A percentile compares a stretch with the other conserved stretches of the same genome.
Conservation (phyloP, 1,140 invertebrate genomes). For the Brachionus rotundiformis region DNA sequence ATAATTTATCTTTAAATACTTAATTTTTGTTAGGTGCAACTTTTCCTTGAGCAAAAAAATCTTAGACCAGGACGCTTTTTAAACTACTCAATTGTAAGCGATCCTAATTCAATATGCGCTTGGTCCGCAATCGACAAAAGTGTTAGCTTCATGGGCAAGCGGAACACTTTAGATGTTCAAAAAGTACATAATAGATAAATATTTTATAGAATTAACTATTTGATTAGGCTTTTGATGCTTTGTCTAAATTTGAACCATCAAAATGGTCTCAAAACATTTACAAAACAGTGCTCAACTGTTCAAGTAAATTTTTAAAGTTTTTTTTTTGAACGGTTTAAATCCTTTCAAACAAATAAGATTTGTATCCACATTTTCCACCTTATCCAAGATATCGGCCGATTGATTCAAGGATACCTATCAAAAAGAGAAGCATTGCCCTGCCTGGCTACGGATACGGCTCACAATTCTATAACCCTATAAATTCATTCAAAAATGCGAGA, state of each 20-base stretch:
- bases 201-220: background rate
- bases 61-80: background rate
- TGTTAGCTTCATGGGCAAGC: constrained; percentile 24
- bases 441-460: background rate
- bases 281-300: background rate
- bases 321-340: background rate
- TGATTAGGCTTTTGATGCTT: background rate
- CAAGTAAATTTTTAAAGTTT: background rate
- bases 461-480: background rate
- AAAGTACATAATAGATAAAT: background rate
- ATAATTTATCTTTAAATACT: background rate
- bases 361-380: background rate
- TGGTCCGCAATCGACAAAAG: constrained; percentile 49
- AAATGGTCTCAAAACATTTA: background rate
- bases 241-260: constrained; percentile 6
- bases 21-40: background rate
- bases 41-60: background rate
- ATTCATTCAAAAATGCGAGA: constrained; percentile 4
- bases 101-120: constrained; percentile 42
- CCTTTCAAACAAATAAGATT: too few species aligned
- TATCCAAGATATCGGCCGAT: background rate
- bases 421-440: background rate
- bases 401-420: background rate
- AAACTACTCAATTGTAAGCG: background rate
- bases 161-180: constrained; percentile 5